Evolutionary conservation across 2,797 vertebrate genomes (phyloP).

Genomic region (Myotis pilosus): DNA sequence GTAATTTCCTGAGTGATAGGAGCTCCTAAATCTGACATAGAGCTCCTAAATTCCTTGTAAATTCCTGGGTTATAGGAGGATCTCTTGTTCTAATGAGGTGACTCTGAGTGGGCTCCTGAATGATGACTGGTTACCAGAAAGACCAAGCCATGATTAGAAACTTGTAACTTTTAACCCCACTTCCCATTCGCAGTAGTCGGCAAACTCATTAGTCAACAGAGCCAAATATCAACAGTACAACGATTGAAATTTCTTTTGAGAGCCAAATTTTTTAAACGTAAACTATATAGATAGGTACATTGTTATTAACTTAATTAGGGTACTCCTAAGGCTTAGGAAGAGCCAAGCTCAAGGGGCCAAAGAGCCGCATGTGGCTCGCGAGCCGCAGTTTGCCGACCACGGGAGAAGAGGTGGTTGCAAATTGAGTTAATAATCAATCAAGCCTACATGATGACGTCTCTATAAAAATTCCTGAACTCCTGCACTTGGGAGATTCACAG

Average conservation of each 20-base stretch:
- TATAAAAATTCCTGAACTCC: background rate
- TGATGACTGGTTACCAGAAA: background rate
- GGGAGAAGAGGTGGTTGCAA: background rate
- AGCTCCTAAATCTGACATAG: background rate
- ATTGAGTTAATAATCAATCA: background rate
- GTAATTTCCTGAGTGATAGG: background rate
- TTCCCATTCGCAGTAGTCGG: too few relatives aligned
- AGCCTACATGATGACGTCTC: background rate
- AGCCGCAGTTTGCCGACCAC: too few relatives aligned
- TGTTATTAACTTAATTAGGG: too few relatives aligned
- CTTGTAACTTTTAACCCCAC: background rate
- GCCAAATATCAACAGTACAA: too few relatives aligned
- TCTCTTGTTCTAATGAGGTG: background rate
- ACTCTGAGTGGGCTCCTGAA: background rate
- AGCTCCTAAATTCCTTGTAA: background rate
- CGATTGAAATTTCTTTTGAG: too few relatives aligned
- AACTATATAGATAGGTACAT: too few relatives aligned
- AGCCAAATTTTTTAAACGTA: too few relatives aligned
- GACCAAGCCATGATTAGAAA: background rate
- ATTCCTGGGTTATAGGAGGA: background rate
- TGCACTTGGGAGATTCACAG: background rate
- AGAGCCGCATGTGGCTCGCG: too few relatives aligned
- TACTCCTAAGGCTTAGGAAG: background rate
- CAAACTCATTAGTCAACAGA: too few relatives aligned
- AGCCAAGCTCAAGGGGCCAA: too few relatives aligned